phyloP scores from a whole-genome alignment of 2,888 invertebrate genomes.

The Dorcus hopei region DNA sequence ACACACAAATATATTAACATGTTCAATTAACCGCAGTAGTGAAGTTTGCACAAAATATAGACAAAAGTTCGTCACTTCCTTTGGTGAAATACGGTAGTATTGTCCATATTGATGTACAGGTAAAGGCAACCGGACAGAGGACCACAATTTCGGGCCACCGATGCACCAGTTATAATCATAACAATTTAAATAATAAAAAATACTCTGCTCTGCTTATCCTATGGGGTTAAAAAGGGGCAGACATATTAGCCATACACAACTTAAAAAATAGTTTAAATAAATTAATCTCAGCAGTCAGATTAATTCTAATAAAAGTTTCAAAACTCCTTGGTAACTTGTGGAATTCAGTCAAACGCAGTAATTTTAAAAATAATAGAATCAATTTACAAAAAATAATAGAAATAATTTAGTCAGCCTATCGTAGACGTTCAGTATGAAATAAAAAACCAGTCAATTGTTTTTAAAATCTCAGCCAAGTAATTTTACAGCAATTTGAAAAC shows the following conservation, averaged over 20 bases:
- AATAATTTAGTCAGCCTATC: not conserved
- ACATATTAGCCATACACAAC: conserved; percentile 40
- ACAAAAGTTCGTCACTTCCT: conserved; percentile 20
- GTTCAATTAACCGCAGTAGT: conserved; percentile 13
- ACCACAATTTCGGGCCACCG: not conserved
- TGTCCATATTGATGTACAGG: conserved; percentile 29
- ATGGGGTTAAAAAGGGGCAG: conserved; percentile 37
- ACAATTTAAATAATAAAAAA: conserved; percentile 42
- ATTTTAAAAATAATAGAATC: not conserved
- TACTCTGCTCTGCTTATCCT: conserved; percentile 48
- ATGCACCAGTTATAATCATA: conserved; percentile 27
- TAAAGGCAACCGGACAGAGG: conserved; percentile 22
- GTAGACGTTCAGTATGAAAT: not conserved
- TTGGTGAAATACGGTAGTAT: conserved; percentile 27
- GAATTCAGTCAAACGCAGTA: not conserved
- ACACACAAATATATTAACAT: conserved; percentile 3
- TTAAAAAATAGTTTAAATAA: conserved; percentile 35
- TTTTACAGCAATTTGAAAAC: not conserved
- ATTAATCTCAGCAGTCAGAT: conserved; percentile 23
- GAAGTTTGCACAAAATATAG: conserved; percentile 20
- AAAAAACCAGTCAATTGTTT: not conserved
- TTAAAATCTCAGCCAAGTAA: not conserved
- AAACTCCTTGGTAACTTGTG: not conserved
- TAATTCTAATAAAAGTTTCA: conserved; percentile 1
- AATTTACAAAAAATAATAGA: not conserved